These are phyloP conservation scores for Enteromius treurensis DNA, from an alignment of 2,797 vertebrate genomes.

Conservation along the genomic window DNA sequence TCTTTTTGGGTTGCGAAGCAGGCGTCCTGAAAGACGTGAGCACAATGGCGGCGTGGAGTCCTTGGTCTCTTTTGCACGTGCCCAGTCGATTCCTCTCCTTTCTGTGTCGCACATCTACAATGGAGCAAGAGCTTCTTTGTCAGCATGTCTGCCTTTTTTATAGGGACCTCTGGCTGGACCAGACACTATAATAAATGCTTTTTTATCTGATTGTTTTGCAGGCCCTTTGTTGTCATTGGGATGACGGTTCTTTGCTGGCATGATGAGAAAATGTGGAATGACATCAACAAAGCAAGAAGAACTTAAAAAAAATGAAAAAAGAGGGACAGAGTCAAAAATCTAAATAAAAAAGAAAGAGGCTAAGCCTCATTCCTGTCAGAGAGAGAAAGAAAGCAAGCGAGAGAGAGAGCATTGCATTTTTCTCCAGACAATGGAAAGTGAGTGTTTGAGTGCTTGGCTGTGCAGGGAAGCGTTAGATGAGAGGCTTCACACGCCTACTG, in stretches of 20 bases:
- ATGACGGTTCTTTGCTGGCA: slow-evolving; percentile 42
- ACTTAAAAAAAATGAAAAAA: slow-evolving; percentile 15
- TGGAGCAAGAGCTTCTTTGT: slow-evolving; percentile 65
- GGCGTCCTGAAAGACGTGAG: slow-evolving; percentile 1
- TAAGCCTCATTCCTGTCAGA: slow-evolving; percentile 51
- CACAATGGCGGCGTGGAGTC: slow-evolving; percentile 6
- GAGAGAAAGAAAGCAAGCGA: slow-evolving; percentile 43
- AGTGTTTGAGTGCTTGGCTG: slow-evolving; percentile 65
- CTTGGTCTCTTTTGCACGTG: slow-evolving; percentile 53
- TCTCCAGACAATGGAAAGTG: slow-evolving; percentile 45
- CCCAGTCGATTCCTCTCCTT: slow-evolving; percentile 53
- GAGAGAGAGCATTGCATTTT: slow-evolving; percentile 47
- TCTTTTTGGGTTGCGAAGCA: neutral
- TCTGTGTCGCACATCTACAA: slow-evolving; percentile 59
- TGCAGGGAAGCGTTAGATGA: slow-evolving; percentile 49
- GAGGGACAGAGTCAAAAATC: slow-evolving; percentile 24
- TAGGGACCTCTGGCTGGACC: slow-evolving; percentile 64
- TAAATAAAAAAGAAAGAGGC: slow-evolving; percentile 24
- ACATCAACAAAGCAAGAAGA: slow-evolving; percentile 57
- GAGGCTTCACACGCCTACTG: slow-evolving; percentile 58
- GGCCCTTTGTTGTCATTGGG: slow-evolving; percentile 33
- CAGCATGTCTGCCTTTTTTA: slow-evolving; percentile 66
- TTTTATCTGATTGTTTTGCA: slow-evolving; percentile 67
- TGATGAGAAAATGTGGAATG: slow-evolving; percentile 66
- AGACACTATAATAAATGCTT: slow-evolving; percentile 45